phyloP scores from a whole-genome alignment of 2,888 invertebrate species.

The Hypsopygia costalis region DNA sequence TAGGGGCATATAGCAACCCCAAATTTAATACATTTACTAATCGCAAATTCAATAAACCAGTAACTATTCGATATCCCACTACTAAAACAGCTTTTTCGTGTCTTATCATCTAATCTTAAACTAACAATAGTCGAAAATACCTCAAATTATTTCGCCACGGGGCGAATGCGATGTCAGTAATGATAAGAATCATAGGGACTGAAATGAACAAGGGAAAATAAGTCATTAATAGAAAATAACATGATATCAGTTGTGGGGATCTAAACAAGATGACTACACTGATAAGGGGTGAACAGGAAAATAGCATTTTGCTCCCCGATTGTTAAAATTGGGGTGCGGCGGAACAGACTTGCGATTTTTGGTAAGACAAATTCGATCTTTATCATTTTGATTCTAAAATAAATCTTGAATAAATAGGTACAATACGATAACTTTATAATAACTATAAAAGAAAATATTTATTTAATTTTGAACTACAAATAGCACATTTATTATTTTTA shows the following conservation, averaged over 20 bases:
- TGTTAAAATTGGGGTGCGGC: slow-evolving; percentile 9
- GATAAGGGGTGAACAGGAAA: slow-evolving; percentile 30
- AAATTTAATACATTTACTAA: too few species aligned
- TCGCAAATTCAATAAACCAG: slow-evolving; percentile 5
- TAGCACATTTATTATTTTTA: too few species aligned
- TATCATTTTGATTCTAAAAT: too few species aligned
- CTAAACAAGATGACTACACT: slow-evolving; percentile 38
- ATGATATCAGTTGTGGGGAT: slow-evolving; percentile 57
- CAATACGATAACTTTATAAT: too few species aligned
- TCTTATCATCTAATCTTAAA: slow-evolving; percentile 15
- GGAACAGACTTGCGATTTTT: slow-evolving; percentile 1
- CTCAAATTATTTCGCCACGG: slow-evolving; percentile 35
- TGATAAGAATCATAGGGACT: slow-evolving; percentile 27
- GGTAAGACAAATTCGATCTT: too few species aligned
- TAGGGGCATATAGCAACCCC: too few species aligned
- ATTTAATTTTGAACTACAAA: too few species aligned
- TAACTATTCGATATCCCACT: background rate
- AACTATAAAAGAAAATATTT: too few species aligned
- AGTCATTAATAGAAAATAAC: slow-evolving; percentile 71
- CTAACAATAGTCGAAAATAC: slow-evolving; percentile 22
- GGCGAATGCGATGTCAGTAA: slow-evolving; percentile 35
- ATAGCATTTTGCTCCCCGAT: slow-evolving; percentile 16
- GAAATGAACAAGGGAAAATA: slow-evolving; percentile 49
- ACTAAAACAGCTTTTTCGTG: slow-evolving; percentile 15
- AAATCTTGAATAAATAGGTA: too few species aligned